Base-by-base conservation (phyloP, 2,888 invertebrate genomes). In the Phyllotreta cruciferae region DNA sequence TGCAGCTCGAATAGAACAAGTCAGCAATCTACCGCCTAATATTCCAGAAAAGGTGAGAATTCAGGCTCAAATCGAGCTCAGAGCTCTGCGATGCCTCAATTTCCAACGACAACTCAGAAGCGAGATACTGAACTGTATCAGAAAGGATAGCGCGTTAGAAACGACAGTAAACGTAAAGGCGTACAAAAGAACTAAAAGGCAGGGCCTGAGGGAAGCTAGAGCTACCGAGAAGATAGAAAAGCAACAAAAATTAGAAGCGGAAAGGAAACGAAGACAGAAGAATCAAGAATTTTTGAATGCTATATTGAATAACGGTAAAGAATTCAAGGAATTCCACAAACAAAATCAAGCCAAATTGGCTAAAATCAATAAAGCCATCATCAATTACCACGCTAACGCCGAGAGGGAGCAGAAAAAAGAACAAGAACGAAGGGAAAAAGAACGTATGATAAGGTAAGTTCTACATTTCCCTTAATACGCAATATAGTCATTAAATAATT, bases 351-450 rank as follows among this genome's bases (percentile, higher is more conserved):
- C 90, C 1, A 96, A 95, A 80, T 80, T 95, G 76, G 88, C 89
- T 8, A 92, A 97, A 66, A 86, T 98, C 73, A 98, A 98, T 83
- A 98, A 97, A 81, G 96, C 98, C 0, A 91, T 99, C 36, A 89
- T 96, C 85, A 94, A 94, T 80, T 93, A 98, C 82, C 98, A 99
- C 82, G 96, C 97, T 3, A 99, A 99, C 83, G 98, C 97, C 7
- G 99, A 99, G 81, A 86, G 98, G 24, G 99, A 99, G 78, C 97
- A 98, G 81, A 98, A 98, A 88, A 99, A 99, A 81, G 98, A 99
- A 82, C 98, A 99, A 79, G 98, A 98, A 80, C 88, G 98, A 56
- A 96, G 98, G 66, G 99, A 99, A 81, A 98, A 98, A 79, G 98
- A 98, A 82, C 94, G 99, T 87, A 97, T 99, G 96, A 87, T 97